Evolutionary conservation across 2,797 vertebrate genomes (phyloP), one percentile per base, ranked within the genome.

Genomic region (Dromococcyx pavoninus): DNA sequence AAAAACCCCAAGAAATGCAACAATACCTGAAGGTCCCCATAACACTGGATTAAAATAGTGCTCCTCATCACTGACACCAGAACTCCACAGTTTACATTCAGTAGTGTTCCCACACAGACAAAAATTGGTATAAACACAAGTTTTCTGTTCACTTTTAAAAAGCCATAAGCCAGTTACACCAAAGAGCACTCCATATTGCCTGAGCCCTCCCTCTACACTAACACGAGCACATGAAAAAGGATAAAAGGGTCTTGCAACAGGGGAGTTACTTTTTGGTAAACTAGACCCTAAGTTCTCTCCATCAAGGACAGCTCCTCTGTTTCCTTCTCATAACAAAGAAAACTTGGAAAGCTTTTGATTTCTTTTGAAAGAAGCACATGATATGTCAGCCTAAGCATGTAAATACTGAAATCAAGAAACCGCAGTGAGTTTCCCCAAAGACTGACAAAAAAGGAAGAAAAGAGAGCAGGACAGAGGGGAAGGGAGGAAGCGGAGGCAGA

Each of bases 361-460:
- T 88, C 60, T 66, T 86, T 87, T 33, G 30, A 88, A 77, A 89
- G 66, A 64, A 60, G 21, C 9, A n/a, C 15, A 37, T 8, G 24
- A 48, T 62, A 28, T 74, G 64, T 37, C 95, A 94, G 56, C 19
- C 64, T 83, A 83, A 88, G 33, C 73, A 82, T 61, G 64, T 89
- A 94, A 94, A 86, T 43, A 89, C 32, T 43, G 70, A 91, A 89
- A 91, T 48, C 27, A 88, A 93, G 92, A 80, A 88, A 56, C 44
- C 32, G 46, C 22, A 51, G 16, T 16, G 72, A 35, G 53, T 66
- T 64, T 81, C 28, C 65, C 43, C 7, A 30, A n/a, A 82, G 62
- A 70, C 13, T 17, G 21, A 64, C 62, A 67, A 83, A 87, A 86
- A 57, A 64, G 32, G 17, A 64, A 77, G 30, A 83, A 89, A 93